Evolutionary conservation across 2,888 invertebrate genomes (phyloP).

Genomic region (Pristionchus mayeri): DNA sequence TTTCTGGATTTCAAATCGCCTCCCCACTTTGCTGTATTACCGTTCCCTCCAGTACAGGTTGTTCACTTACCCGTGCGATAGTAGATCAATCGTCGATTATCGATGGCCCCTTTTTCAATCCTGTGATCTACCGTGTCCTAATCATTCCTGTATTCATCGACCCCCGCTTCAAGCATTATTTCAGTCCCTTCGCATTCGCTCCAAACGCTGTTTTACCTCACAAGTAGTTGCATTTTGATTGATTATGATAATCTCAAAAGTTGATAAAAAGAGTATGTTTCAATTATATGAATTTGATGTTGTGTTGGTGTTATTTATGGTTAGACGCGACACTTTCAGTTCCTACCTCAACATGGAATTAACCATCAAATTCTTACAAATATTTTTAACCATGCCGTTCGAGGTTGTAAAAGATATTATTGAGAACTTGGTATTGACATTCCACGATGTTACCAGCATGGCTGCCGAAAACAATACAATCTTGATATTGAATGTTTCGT

Average conservation of each 20-base stretch:
- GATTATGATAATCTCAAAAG: slow-evolving; percentile 1
- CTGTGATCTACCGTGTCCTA: slow-evolving; percentile 41
- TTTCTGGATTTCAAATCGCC: slow-evolving; percentile 3
- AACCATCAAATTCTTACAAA: too few species aligned
- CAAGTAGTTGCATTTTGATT: slow-evolving; percentile 1
- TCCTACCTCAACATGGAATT: too few species aligned
- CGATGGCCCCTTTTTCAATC: slow-evolving; percentile 9
- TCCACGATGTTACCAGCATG: too few species aligned
- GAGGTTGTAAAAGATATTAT: too few species aligned
- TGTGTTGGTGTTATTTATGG: too few species aligned
- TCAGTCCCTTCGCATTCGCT: slow-evolving; percentile 16
- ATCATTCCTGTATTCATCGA: slow-evolving; percentile 33
- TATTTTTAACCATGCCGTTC: too few species aligned
- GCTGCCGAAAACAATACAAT: too few species aligned
- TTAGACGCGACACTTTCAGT: too few species aligned
- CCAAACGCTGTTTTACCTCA: not conserved
- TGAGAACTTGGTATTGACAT: too few species aligned
- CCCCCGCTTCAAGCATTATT: not conserved
- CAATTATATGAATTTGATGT: not conserved
- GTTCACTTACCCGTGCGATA: slow-evolving; percentile 28
- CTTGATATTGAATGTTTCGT: too few species aligned
- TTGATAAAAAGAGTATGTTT: slow-evolving; percentile 34
- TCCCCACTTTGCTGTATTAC: not conserved
- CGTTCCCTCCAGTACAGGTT: not conserved
- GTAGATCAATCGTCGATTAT: not conserved